Percentiles rank a stretch among this genome's conserved stretches.
Evolutionary conservation across 2,888 invertebrate genomes (phyloP).

Genomic region (Creontiades dilutus): DNA sequence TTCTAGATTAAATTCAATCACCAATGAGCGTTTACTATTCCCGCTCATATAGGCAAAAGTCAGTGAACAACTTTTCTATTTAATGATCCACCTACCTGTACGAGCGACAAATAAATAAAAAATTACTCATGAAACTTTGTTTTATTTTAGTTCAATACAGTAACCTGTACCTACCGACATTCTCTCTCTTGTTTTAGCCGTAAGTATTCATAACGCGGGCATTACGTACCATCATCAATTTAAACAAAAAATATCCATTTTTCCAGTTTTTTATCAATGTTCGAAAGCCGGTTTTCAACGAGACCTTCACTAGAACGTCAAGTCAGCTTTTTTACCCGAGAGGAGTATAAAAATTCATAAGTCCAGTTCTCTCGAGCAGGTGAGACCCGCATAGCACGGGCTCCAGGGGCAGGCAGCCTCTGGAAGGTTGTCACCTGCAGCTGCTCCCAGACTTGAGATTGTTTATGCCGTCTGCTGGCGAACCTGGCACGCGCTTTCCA

Average conservation of each 20-base stretch:
- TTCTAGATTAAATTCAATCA: too few relatives aligned
- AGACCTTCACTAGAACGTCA: constrained; percentile 11
- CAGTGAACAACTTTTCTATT: too few relatives aligned
- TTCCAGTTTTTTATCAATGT: not conserved
- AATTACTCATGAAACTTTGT: too few relatives aligned
- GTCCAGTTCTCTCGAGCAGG: constrained; percentile 41
- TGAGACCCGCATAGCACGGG: constrained; percentile 64
- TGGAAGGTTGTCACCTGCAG: constrained; percentile 50
- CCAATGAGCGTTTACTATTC: too few relatives aligned
- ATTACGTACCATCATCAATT: too few relatives aligned
- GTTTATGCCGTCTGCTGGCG: constrained; percentile 21
- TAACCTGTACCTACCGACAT: too few relatives aligned
- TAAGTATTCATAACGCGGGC: too few relatives aligned
- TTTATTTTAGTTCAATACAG: too few relatives aligned
- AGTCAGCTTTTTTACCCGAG: not conserved
- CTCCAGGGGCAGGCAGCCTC: not conserved
- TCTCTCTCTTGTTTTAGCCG: too few relatives aligned
- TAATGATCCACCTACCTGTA: too few relatives aligned
- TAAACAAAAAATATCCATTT: not conserved
- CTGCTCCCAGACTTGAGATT: constrained; percentile 6
- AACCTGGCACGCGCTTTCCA: constrained; percentile 33
- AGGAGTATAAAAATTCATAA: constrained; percentile 36
- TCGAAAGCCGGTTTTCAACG: constrained; percentile 7
- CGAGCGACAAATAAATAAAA: too few relatives aligned
- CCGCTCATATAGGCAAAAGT: too few relatives aligned